phyloP scores from a whole-genome alignment of 2,113 vertebrate genomes.

The Gadus chalcogrammus region DNA sequence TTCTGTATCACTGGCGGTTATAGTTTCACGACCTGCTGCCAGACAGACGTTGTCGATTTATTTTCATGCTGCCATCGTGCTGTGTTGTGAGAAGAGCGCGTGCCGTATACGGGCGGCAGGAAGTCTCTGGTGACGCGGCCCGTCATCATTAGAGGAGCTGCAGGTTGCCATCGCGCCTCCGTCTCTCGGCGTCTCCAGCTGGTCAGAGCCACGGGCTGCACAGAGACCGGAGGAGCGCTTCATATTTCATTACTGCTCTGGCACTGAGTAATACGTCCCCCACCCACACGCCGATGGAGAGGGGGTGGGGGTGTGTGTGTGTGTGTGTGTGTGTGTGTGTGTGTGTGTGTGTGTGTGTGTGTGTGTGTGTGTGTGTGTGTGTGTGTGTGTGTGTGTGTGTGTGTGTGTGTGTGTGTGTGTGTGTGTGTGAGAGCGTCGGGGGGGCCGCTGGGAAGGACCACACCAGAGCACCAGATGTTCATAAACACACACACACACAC shows the following conservation, averaged over 20 bases:
- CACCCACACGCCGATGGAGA: not conserved
- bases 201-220: conserved; percentile 35
- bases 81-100: too few relatives aligned
- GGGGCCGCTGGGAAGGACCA: conserved; percentile 18
- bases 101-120: too few relatives aligned
- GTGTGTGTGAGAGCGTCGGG: not conserved
- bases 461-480: conserved; percentile 41
- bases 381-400: too few relatives aligned
- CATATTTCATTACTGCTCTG: conserved; percentile 41
- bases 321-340: too few relatives aligned
- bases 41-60: not conserved
- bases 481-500: not conserved
- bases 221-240: conserved; percentile 30
- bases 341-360: too few relatives aligned
- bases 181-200: conserved; percentile 42
- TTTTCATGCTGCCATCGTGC: not conserved
- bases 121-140: too few relatives aligned
- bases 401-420: too few relatives aligned
- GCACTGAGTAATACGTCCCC: conserved; percentile 42
- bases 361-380: too few relatives aligned
- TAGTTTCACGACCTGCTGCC: too few relatives aligned
- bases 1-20: not conserved
- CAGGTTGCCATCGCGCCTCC: conserved; percentile 36
- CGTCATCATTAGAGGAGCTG: conserved; percentile 25
- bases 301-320: not conserved